Conservation (phyloP, 2,888 invertebrate species). For the Bibio marci region DNA sequence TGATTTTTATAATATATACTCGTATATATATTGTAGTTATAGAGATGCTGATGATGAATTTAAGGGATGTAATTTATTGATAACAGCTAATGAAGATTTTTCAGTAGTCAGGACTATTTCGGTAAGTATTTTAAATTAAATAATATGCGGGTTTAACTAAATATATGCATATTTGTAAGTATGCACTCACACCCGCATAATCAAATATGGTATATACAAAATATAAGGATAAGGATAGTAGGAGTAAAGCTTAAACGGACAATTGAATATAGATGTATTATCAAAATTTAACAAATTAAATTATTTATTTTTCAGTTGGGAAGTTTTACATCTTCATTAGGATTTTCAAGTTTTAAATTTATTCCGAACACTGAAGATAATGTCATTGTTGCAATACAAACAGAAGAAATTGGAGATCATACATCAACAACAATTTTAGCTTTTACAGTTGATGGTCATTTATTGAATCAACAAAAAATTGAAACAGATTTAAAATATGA, state of each 20-base stretch:
- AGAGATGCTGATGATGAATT: conserved; percentile 82
- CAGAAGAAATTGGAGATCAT: conserved; percentile 77
- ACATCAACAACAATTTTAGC: conserved; percentile 77
- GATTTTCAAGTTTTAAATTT: conserved; percentile 97
- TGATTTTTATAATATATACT: too few relatives aligned
- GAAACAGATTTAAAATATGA: conserved; percentile 76
- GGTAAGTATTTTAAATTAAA: conserved; percentile 31
- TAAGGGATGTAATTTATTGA: conserved; percentile 73
- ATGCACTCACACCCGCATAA: too few relatives aligned
- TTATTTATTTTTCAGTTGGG: conserved; percentile 40
- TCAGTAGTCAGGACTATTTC: conserved; percentile 40
- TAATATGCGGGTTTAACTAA: too few relatives aligned
- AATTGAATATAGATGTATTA: too few relatives aligned
- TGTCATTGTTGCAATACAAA: conserved; percentile 81
- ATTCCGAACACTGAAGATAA: conserved; percentile 78
- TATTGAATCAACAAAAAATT: conserved; percentile 57
- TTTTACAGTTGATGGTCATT: conserved; percentile 60
- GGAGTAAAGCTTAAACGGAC: too few relatives aligned
- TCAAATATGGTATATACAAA: too few relatives aligned
- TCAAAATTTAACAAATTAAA: not conserved
- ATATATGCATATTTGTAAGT: not conserved
- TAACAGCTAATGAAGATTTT: conserved; percentile 66
- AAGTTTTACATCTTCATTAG: conserved; percentile 40
- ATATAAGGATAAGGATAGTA: too few relatives aligned
- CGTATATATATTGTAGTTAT: conserved; percentile 34